A percentile compares a stretch with the other conserved stretches of the same genome.
Evolutionary conservation across 2,888 invertebrate genomes (phyloP).

Genomic region (Ypsolopha scabrella): DNA sequence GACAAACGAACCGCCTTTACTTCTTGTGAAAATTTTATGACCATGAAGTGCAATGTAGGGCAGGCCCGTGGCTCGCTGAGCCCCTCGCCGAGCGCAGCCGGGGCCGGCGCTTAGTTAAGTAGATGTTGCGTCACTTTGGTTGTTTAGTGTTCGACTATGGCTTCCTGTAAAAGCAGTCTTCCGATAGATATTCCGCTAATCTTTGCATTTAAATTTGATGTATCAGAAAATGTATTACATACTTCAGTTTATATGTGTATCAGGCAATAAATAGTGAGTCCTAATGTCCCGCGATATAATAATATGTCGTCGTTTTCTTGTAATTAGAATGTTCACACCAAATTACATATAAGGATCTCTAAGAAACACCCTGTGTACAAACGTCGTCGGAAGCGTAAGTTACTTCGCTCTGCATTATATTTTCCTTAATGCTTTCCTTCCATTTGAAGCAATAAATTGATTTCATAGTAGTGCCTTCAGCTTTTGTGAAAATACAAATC

Average conservation of each 20-base stretch:
- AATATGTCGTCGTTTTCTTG: background rate
- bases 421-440: conserved; percentile 59
- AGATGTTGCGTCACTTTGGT: conserved; percentile 20
- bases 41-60: conserved; percentile 56
- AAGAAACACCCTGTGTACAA: conserved; percentile 22
- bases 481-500: conserved; percentile 50
- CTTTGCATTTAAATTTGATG: conserved; percentile 59
- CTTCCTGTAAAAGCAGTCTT: conserved; percentile 68
- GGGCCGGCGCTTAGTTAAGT: conserved; percentile 58
- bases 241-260: conserved; percentile 2
- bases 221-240: conserved; percentile 10
- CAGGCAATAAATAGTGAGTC: conserved; percentile 4
- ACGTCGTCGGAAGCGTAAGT: conserved; percentile 44
- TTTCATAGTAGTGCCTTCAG: conserved; percentile 68
- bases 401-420: conserved; percentile 55
- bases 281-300: background rate
- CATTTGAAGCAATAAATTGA: conserved; percentile 57
- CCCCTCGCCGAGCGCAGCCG: background rate
- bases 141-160: conserved; percentile 60
- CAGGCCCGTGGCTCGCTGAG: conserved; percentile 19
- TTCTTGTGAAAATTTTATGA: conserved; percentile 48
- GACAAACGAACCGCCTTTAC: conserved; percentile 60
- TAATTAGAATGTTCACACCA: background rate
- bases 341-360: background rate
- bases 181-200: conserved; percentile 64